Percentiles rank a stretch among this genome's conserved stretches.
phyloP scores from a whole-genome alignment of 2,113 vertebrate genomes.

The Tachysurus vachellii region DNA sequence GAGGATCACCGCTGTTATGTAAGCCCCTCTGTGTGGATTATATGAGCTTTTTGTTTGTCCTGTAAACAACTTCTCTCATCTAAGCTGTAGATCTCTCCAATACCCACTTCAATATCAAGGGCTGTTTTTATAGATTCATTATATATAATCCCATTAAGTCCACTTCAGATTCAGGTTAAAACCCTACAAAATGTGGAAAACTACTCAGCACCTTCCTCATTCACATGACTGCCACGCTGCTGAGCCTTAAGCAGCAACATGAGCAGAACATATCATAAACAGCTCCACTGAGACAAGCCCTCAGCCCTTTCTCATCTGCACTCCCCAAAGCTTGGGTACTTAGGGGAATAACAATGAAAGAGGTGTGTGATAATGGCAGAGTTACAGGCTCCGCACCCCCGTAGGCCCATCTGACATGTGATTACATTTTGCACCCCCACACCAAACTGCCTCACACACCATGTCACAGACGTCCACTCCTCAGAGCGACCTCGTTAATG shows the following conservation, averaged over 20 bases:
- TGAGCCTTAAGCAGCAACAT: constrained; percentile 31
- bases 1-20: too few species aligned
- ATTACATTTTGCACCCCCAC: constrained; percentile 47
- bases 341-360: constrained; percentile 50
- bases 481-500: constrained; percentile 61
- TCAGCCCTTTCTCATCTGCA: constrained; percentile 37
- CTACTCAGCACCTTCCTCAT: not conserved
- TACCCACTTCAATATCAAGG: not conserved
- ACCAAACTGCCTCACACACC: constrained; percentile 39
- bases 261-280: constrained; percentile 43
- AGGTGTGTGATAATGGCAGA: constrained; percentile 28
- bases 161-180: not conserved
- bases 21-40: not conserved
- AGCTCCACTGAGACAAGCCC: constrained; percentile 41
- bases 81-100: not conserved
- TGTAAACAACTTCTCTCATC: not conserved
- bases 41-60: not conserved
- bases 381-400: constrained; percentile 33
- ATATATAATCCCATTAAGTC: not conserved
- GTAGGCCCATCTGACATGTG: constrained; percentile 52
- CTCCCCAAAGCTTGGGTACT: constrained; percentile 34
- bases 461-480: constrained; percentile 56
- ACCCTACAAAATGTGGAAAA: constrained; percentile 8
- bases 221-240: not conserved
- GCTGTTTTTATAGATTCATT: not conserved